Conservation (phyloP, 2,797 vertebrate genomes). For the Denticeps clupeoides region DNA sequence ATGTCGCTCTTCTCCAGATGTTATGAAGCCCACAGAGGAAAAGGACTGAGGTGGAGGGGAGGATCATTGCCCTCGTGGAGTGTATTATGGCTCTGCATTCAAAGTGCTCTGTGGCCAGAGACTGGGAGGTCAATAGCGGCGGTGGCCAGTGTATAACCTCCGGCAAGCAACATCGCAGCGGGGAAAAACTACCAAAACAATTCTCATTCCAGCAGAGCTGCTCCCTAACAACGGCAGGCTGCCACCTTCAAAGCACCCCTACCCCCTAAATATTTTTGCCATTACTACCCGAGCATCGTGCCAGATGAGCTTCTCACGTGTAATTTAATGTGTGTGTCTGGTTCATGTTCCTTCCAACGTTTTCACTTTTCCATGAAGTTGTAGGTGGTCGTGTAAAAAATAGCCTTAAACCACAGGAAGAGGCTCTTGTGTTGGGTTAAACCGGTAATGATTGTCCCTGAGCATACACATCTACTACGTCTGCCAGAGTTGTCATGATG, state of each 20-base stretch:
- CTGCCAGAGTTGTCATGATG: conserved; percentile 33
- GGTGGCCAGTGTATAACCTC: conserved; percentile 11
- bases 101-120: conserved; percentile 18
- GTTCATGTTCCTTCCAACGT: too few species aligned
- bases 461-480: conserved; percentile 30
- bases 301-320: conserved; percentile 23
- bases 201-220: background rate
- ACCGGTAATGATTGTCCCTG: conserved; percentile 31
- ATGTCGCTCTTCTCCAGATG: conserved; percentile 58
- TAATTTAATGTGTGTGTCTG: too few species aligned
- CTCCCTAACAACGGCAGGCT: background rate
- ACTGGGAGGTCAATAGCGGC: conserved; percentile 24
- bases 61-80: conserved; percentile 40
- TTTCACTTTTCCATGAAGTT: too few species aligned
- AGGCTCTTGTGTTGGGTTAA: conserved; percentile 32
- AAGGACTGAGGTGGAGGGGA: conserved; percentile 22
- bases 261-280: background rate
- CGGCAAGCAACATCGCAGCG: conserved; percentile 5
- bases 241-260: background rate
- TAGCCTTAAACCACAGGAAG: conserved; percentile 30
- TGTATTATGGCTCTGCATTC: conserved; percentile 45
- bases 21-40: conserved; percentile 44
- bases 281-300: background rate
- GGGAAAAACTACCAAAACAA: background rate
- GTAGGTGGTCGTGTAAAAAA: too few species aligned